Percentiles rank a stretch among this genome's conserved stretches.
Evolutionary conservation across 2,113 vertebrate species (phyloP).

Genomic region (Gracilinanus agilis): DNA sequence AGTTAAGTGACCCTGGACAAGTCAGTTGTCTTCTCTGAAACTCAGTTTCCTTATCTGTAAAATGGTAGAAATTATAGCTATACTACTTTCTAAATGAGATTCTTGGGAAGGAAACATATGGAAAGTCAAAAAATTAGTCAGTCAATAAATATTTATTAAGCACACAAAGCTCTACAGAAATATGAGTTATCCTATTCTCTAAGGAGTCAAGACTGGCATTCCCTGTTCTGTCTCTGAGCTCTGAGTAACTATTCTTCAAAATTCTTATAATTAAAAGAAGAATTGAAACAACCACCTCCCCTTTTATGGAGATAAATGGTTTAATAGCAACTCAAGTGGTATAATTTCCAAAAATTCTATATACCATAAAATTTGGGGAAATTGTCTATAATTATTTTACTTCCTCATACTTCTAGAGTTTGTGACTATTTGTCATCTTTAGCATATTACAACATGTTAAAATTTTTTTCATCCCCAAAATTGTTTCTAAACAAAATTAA

Average conservation of each 20-base stretch:
- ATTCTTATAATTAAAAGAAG: not conserved
- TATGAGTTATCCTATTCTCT: not conserved
- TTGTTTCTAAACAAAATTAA: not conserved
- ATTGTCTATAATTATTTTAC: not conserved
- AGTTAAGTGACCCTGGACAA: not conserved
- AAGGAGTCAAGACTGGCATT: not conserved
- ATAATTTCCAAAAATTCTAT: not conserved
- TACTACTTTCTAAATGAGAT: not conserved
- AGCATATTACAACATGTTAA: not conserved
- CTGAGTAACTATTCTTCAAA: not conserved
- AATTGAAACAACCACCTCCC: not conserved
- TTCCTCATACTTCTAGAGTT: not conserved
- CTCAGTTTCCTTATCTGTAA: not conserved
- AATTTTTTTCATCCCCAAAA: not conserved
- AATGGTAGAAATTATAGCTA: not conserved
- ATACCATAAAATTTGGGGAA: not conserved
- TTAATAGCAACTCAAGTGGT: not conserved
- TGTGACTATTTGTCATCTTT: not conserved
- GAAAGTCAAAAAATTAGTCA: not conserved
- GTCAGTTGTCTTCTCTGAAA: not conserved
- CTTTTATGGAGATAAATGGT: not conserved
- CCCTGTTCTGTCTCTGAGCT: not conserved
- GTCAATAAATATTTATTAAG: not conserved
- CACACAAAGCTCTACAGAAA: not conserved
- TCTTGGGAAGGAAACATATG: not conserved